Conservation (phyloP, 2,888 invertebrate genomes). For the Opisthograptis luteolata region DNA sequence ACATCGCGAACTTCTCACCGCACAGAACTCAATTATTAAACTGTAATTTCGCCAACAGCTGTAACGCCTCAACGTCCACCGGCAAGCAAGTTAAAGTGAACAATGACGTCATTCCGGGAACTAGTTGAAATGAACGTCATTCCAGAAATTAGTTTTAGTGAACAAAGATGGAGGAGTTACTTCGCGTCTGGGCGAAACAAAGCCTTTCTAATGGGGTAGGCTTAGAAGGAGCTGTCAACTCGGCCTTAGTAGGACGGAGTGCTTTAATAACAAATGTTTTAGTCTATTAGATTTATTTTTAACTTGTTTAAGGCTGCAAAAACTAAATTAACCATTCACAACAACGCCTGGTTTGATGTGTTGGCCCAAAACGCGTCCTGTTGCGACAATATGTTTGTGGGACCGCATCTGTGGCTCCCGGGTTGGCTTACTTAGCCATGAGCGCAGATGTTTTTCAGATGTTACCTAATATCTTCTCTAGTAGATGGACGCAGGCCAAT, state of each 20-base stretch:
- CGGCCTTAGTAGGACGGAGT: not conserved
- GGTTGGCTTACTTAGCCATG: too few species aligned
- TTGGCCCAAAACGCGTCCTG: too few species aligned
- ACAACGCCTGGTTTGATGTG: too few species aligned
- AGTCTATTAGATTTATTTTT: too few species aligned
- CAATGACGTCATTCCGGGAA: slow-evolving; percentile 17
- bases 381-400: too few species aligned
- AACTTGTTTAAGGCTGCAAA: too few species aligned
- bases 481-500: too few species aligned
- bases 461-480: too few species aligned
- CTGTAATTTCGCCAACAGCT: slow-evolving; percentile 20
- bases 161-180: slow-evolving; percentile 18
- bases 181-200: slow-evolving; percentile 13
- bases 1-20: slow-evolving; percentile 14
- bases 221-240: not conserved
- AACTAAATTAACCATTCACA: too few species aligned
- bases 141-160: slow-evolving; percentile 19
- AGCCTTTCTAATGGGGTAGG: slow-evolving; percentile 20
- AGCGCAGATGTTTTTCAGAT: too few species aligned
- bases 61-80: not conserved
- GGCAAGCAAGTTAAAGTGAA: slow-evolving; percentile 1
- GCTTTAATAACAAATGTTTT: too few species aligned
- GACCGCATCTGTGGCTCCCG: too few species aligned
- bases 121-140: slow-evolving; percentile 20
- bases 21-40: slow-evolving; percentile 22